Evolutionary conservation across 2,113 vertebrate species (phyloP), one percentile per base, ranked within the genome.

Genomic region (Raja brachyura): DNA sequence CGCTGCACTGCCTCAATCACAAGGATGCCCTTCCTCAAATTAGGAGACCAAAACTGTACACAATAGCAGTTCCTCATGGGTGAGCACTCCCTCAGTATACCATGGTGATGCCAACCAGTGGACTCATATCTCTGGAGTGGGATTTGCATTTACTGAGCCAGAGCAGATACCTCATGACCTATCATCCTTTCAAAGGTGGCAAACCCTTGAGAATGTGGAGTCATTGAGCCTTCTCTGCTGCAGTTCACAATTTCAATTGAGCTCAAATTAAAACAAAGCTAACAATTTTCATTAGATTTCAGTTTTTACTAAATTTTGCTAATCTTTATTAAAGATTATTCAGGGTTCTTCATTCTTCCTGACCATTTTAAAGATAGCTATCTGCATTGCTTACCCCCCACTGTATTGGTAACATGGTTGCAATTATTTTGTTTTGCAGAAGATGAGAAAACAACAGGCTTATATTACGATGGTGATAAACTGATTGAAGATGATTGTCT

Each of bases 401-500:
- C 28, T 56, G 48, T 25, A 10, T 25, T 33, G 31, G 11, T 33
- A 77, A 77, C 14, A 10, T 25, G 2, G 5, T 85, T 11, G 56
- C 0, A 88, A 63, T 14, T 63, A 13, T 88, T 96, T 97, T 93
- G 1, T 93, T 56, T 94, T 95, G 33, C 94, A 99, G 97, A 97
- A 93, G 96, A 95, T 85, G 96, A 93, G 0, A 96, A 95, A 93
- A 93, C 93, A 10, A 28, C 94, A 77, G 95, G 95, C 86, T 94
- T 94, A 33, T 97, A 97, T 59, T 96, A 93, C 70, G 93, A 94
- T 48, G 94, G 95, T 93, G 96, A 97, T 28, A 97, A 95, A 85
- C 95, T 96, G 93, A 48, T 96, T 85, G 98, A 98, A 94, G 97
- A 97, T 88, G 96, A 96, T 90, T 98, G 97, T 39, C 93, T 98